Percentiles rank a stretch among this genome's conserved stretches.
Conservation (phyloP, 2,113 vertebrate species). For the Oxyruncus cristatus region DNA sequence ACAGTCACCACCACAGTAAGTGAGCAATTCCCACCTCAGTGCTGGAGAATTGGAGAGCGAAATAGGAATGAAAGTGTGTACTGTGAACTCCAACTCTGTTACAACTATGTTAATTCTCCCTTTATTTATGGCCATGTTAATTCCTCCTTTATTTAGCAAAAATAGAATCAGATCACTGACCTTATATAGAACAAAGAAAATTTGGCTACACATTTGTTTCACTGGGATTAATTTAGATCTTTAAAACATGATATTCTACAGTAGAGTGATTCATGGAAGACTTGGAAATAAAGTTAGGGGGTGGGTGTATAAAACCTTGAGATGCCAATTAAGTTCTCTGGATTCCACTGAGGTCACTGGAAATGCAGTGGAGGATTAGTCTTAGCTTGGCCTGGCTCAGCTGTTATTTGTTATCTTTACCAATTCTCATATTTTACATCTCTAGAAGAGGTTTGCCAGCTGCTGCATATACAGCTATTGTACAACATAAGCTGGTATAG, state of each 20-base stretch:
- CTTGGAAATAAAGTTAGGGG: neutral
- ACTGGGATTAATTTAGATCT: neutral
- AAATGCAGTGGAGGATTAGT: neutral
- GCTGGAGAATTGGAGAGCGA: neutral
- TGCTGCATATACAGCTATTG: conserved; percentile 6
- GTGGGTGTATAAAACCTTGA: neutral
- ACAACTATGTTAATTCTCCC: no score
- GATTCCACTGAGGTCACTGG: neutral
- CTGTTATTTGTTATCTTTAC: conserved; percentile 36
- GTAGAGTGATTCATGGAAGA: neutral
- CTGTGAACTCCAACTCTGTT: neutral
- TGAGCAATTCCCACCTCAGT: neutral
- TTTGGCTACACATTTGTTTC: neutral
- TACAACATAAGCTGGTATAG: neutral
- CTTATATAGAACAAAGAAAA: neutral
- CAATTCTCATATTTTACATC: conserved; percentile 24
- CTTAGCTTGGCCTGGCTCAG: neutral
- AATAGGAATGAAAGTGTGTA: neutral
- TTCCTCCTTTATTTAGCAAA: neutral
- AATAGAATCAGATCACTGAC: neutral
- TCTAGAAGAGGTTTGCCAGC: conserved; percentile 1
- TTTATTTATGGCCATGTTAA: no score
- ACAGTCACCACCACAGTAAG: neutral
- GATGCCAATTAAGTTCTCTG: neutral
- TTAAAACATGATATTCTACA: neutral